phyloP scores from a whole-genome alignment of 1,140 invertebrate species.

The Drosophila micromelanica region DNA sequence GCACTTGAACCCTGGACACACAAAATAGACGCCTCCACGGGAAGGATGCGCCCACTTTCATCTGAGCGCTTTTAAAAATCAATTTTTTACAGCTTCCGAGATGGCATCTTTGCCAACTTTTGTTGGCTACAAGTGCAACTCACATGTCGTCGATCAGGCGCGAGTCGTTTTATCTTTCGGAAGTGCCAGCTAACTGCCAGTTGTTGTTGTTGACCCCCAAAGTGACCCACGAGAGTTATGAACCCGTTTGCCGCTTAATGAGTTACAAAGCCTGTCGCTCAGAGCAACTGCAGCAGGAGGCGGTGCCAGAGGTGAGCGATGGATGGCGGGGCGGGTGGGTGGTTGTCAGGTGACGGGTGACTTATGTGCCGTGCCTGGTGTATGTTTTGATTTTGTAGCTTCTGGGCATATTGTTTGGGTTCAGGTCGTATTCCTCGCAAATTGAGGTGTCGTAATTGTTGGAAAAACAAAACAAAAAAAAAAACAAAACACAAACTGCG shows the following conservation, averaged over 20 bases:
- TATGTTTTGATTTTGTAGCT: conserved; percentile 65
- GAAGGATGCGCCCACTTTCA: conserved; percentile 28
- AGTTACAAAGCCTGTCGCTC: conserved; percentile 51
- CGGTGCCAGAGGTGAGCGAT: conserved; percentile 15
- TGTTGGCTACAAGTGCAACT: conserved; percentile 49
- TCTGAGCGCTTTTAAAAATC: conserved; percentile 58
- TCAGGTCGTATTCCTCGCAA: conserved; percentile 37
- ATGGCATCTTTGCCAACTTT: conserved; percentile 16
- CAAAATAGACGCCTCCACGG: neutral
- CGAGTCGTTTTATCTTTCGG: conserved; percentile 61
- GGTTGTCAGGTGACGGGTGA: neutral
- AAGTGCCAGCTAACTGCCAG: conserved; percentile 34
- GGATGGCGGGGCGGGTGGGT: conserved; percentile 11
- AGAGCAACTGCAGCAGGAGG: conserved; percentile 27
- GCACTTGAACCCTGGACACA: neutral
- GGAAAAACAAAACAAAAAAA: conserved; percentile 24
- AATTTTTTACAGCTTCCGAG: conserved; percentile 47
- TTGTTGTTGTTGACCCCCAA: conserved; percentile 45
- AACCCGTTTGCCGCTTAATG: conserved; percentile 75
- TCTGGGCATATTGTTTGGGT: conserved; percentile 61
- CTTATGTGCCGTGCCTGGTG: conserved; percentile 19
- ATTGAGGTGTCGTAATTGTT: conserved; percentile 80
- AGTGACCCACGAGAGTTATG: conserved; percentile 62
- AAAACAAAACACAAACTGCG: conserved; percentile 1
- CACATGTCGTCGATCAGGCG: conserved; percentile 63